Conservation (phyloP, 2,113 vertebrate species). For the Lamprotornis superbus region DNA sequence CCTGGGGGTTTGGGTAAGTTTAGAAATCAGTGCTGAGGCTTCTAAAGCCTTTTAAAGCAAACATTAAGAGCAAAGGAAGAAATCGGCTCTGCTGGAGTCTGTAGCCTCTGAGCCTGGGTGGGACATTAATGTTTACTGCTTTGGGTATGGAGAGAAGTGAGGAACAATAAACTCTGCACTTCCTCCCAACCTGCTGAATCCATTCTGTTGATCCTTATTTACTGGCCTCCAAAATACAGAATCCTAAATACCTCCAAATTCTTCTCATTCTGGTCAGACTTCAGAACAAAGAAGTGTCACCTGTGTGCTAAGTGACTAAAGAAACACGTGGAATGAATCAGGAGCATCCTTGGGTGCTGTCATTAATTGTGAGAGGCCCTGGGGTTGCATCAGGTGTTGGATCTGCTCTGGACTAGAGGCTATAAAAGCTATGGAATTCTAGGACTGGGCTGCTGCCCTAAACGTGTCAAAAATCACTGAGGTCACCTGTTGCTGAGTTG, state of each 20-base stretch:
- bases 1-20: neutral
- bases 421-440: rapidly evolving
- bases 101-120: neutral
- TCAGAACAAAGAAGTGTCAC: neutral
- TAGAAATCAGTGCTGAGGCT: neutral
- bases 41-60: neutral
- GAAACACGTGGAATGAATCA: rapidly evolving
- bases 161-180: neutral
- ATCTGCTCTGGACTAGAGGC: neutral
- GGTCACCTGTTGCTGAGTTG: neutral
- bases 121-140: neutral
- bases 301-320: neutral
- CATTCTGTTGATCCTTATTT: neutral
- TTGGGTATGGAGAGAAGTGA: neutral
- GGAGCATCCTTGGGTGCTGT: neutral
- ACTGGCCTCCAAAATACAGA: neutral
- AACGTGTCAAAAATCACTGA: rapidly evolving
- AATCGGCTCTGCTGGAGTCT: neutral
- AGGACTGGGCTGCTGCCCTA: neutral
- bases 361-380: neutral
- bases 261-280: neutral
- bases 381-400: too few relatives aligned
- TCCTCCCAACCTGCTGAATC: neutral
- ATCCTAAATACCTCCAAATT: neutral
- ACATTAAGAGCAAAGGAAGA: neutral